Base-by-base conservation (phyloP, 2,888 invertebrate genomes). In the Stenotaenia linearis region DNA sequence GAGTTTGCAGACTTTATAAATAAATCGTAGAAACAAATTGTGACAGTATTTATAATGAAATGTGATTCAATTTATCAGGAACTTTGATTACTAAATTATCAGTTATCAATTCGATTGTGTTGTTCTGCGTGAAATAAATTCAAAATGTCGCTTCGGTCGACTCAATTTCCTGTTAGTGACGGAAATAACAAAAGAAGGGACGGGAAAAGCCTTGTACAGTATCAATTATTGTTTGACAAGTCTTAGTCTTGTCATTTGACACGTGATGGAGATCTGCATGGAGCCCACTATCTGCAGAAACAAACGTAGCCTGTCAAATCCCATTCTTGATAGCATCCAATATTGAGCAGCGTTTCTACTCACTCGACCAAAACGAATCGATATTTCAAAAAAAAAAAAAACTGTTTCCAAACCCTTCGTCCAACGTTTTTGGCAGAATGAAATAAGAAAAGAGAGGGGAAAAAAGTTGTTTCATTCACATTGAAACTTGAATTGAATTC, bases 141-240 rank as follows among this genome's bases (percentile, higher is more conserved):
- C 6, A n/a, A 50, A 50, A 50, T 50, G 50, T 1, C 50, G 50
- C 50, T n/a, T 45, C 1, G 45, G 45, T n/a, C 18, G 18, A 50
- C 50, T 50, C 50, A 50, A 50, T 50, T 50, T n/a, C 18, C 50
- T 18, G 18, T 25, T 23, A 61, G 12, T 6, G 69, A 69, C 15
- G 18, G 50, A 50, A 50, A 50, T 18, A 50, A 50, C 50, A 50
- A 50, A 50, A 15, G 28, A 12, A 69, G 2, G 9, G 69, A 28
- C 25, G 28, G n/a, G n/a, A 28, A 28, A 23, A 69, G 15, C 10
- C 10, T 69, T 12, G 69, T 69, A 28, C 28, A 69, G 69, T 69
- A 69, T 69, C 69, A 69, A 69, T 69, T 69, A 69, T 28, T 69
- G 69, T 69, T 69, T 69, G 69, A 69, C 69, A 69, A 69, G 69